These are phyloP conservation scores for Cabera pusaria DNA, from an alignment of 2,888 invertebrate species.

Conservation along the genomic window DNA sequence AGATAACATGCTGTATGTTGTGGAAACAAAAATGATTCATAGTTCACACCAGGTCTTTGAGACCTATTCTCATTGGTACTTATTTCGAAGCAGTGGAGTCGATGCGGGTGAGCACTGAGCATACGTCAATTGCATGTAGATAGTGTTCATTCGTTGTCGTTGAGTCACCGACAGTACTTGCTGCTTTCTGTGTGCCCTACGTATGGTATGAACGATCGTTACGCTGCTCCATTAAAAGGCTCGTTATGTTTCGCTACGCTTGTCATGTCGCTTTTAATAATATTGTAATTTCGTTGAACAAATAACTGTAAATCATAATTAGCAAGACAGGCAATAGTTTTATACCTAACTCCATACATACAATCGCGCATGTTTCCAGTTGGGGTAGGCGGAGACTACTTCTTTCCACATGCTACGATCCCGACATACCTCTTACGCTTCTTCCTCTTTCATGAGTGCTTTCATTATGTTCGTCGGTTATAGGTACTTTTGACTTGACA, in stretches of 20 bases:
- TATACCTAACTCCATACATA: too few species aligned
- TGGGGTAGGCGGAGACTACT: too few species aligned
- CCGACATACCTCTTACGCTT: too few species aligned
- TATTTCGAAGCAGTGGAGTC: conserved; percentile 46
- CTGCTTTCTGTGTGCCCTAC: conserved; percentile 46
- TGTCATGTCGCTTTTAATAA: conserved; percentile 2
- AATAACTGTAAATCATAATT: too few species aligned
- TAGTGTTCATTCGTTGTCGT: conserved; percentile 58
- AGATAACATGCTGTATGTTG: conserved; percentile 32
- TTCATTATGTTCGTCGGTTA: too few species aligned
- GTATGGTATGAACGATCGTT: conserved; percentile 37
- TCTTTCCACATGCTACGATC: too few species aligned
- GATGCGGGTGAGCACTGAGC: conserved; percentile 41
- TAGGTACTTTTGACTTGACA: too few species aligned
- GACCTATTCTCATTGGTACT: conserved; percentile 50
- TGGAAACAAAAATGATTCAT: conserved; percentile 51
- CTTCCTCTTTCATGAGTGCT: too few species aligned
- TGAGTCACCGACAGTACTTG: conserved; percentile 60
- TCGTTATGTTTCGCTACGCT: conserved; percentile 7
- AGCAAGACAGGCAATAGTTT: too few species aligned
- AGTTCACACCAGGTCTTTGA: conserved; percentile 42
- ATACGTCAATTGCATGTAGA: conserved; percentile 67
- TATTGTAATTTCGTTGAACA: conserved; percentile 1
- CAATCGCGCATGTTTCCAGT: too few species aligned
- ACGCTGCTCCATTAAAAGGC: conserved; percentile 21